A percentile compares a stretch with the other conserved stretches of the same genome.
phyloP scores from a whole-genome alignment of 1,140 invertebrate genomes.

The Aporrectodea caliginosa region DNA sequence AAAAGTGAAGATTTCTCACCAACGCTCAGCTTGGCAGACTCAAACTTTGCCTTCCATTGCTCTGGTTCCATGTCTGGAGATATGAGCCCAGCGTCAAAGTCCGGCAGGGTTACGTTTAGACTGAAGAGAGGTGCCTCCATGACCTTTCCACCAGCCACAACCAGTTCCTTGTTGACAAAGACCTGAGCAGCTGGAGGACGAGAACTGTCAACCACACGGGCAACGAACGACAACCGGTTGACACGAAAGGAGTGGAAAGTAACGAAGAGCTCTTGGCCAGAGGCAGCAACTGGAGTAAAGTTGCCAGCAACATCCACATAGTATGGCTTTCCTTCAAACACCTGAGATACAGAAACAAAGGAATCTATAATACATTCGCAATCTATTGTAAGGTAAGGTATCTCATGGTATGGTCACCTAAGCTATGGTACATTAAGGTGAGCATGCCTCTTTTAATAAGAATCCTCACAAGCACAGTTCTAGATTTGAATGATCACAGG shows the following conservation, averaged over 20 bases:
- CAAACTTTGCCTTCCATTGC: neutral
- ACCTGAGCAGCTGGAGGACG: constrained; percentile 6
- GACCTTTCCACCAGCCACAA: neutral
- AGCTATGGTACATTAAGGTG: no score
- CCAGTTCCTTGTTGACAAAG: neutral
- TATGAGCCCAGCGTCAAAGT: neutral
- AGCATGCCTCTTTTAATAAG: no score
- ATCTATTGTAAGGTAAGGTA: no score
- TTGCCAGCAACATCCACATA: constrained; percentile 8
- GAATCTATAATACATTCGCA: no score
- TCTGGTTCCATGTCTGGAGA: neutral
- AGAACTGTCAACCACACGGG: neutral
- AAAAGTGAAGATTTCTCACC: neutral
- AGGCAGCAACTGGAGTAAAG: constrained; percentile 9
- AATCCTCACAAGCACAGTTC: no score
- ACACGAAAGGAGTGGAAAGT: constrained; percentile 14
- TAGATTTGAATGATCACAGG: no score
- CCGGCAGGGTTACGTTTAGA: neutral
- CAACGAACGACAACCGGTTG: constrained; percentile 12
- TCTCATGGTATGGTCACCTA: no score
- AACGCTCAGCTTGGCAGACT: constrained; percentile 1
- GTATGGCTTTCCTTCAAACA: constrained; percentile 16
- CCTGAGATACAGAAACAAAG: no score
- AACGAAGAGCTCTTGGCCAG: neutral
- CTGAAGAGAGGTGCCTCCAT: neutral